Evolutionary conservation across 2,113 vertebrate species (phyloP).

Genomic region (Thunnus thynnus): DNA sequence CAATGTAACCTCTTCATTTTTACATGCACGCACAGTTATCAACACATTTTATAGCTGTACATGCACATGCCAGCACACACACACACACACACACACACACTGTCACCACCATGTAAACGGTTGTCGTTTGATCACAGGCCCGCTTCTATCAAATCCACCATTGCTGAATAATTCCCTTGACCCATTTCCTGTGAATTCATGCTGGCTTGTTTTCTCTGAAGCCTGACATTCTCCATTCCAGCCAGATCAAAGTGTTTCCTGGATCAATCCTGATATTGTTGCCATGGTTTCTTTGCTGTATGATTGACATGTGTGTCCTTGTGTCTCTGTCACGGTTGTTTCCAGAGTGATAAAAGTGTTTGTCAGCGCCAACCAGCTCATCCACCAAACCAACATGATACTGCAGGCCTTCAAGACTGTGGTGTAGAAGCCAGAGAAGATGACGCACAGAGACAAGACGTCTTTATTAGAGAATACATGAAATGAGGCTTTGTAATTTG

Average conservation of each 20-base stretch:
- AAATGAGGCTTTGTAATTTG: slow-evolving; percentile 69
- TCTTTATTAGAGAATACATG: slow-evolving; percentile 37
- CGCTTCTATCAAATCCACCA: slow-evolving; percentile 66
- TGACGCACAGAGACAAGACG: not conserved
- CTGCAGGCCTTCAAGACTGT: slow-evolving; percentile 96
- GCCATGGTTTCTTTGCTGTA: slow-evolving; percentile 51
- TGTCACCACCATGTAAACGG: slow-evolving; percentile 61
- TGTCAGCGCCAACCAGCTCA: slow-evolving; percentile 96
- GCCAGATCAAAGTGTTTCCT: slow-evolving; percentile 73
- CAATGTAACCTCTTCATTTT: slow-evolving; percentile 18
- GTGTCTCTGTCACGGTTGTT: slow-evolving; percentile 73
- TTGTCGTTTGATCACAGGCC: slow-evolving; percentile 72
- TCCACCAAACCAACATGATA: slow-evolving; percentile 99
- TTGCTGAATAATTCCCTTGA: slow-evolving; percentile 76
- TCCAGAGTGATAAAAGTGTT: slow-evolving; percentile 96
- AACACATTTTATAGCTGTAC: slow-evolving; percentile 10
- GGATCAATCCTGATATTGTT: slow-evolving; percentile 72
- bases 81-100: slow-evolving; percentile 12
- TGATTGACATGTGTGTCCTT: slow-evolving; percentile 69
- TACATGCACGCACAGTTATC: not conserved
- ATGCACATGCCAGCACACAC: not conserved
- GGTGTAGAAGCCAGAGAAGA: slow-evolving; percentile 74
- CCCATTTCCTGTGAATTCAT: slow-evolving; percentile 71
- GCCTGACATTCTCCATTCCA: slow-evolving; percentile 67
- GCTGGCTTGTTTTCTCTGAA: slow-evolving; percentile 68